Percentiles rank a stretch among this genome's conserved stretches.
Conservation (phyloP, 2,797 vertebrate genomes). For the Pipistrellus pygmaeus region DNA sequence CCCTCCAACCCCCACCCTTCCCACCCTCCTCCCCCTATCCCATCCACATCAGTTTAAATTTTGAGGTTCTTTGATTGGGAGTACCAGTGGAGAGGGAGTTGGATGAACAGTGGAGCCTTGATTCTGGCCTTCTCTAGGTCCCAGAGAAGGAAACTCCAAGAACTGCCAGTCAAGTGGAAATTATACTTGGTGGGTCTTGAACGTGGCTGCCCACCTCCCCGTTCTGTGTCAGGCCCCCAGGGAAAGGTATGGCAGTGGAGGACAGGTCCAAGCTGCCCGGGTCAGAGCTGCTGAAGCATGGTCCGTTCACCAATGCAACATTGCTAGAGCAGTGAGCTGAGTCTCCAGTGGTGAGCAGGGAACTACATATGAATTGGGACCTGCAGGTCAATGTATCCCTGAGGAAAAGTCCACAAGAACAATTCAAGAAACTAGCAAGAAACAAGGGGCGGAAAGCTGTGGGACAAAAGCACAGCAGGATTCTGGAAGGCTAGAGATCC, state of each 20-base stretch:
- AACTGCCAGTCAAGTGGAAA: conserved; percentile 42
- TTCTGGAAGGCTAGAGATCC: conserved; percentile 65
- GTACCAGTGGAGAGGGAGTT: conserved; percentile 74
- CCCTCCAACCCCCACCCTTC: conserved; percentile 64
- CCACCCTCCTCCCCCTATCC: conserved; percentile 63
- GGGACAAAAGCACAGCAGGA: conserved; percentile 73
- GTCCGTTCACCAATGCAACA: conserved; percentile 55
- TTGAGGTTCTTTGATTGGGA: conserved; percentile 82
- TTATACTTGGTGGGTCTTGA: conserved; percentile 45
- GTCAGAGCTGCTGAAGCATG: conserved; percentile 70
- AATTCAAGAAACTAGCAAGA: conserved; percentile 80
- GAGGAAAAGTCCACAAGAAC: conserved; percentile 84
- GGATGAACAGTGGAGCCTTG: conserved; percentile 60
- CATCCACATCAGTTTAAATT: conserved; percentile 71
- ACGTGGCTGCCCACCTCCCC: conserved; percentile 57
- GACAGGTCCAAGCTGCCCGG: conserved; percentile 72
- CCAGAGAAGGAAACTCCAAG: conserved; percentile 65
- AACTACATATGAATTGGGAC: conserved; percentile 70
- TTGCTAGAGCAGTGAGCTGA: conserved; percentile 68
- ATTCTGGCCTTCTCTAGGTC: conserved; percentile 55
- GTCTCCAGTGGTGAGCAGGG: conserved; percentile 72
- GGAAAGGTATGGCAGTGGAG: conserved; percentile 77
- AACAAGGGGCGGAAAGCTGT: conserved; percentile 78
- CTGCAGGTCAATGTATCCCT: conserved; percentile 83
- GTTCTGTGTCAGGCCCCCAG: conserved; percentile 68